phyloP scores from a whole-genome alignment of 2,113 vertebrate genomes.

The Rhabdomys dilectus region DNA sequence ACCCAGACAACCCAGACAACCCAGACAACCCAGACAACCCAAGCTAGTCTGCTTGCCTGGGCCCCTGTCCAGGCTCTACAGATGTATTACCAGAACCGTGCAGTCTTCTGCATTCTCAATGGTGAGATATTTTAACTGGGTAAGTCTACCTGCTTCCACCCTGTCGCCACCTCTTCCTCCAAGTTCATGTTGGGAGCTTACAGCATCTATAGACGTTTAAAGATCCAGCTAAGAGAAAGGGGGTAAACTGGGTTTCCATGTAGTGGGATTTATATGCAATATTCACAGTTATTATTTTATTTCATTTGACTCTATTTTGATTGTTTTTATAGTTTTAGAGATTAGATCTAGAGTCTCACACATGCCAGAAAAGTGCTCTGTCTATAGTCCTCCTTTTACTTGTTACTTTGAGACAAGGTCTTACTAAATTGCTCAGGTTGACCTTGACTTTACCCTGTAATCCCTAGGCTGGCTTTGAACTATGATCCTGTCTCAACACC shows the following conservation, averaged over 20 bases:
- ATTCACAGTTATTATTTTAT: not conserved
- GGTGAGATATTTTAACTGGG: not conserved
- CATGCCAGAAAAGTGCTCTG: not conserved
- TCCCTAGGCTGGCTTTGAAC: not conserved
- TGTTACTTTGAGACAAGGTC: not conserved
- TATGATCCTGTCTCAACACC: too few relatives aligned
- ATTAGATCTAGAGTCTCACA: not conserved
- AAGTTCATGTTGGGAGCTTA: not conserved
- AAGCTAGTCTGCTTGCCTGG: not conserved
- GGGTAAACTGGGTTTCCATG: not conserved
- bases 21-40: not conserved
- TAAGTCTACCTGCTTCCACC: not conserved
- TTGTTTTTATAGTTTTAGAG: not conserved
- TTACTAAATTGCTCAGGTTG: not conserved
- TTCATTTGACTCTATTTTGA: not conserved
- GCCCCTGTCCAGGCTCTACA: not conserved
- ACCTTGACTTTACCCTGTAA: not conserved
- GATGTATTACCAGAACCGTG: not conserved
- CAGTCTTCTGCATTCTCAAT: not conserved
- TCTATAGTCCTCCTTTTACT: not conserved
- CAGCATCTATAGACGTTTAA: not conserved
- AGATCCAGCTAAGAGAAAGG: not conserved
- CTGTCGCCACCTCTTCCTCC: not conserved
- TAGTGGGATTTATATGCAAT: not conserved
- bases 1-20: too few relatives aligned